phyloP scores from a whole-genome alignment of 1,140 invertebrate genomes.

The Diabrotica undecimpunctata region DNA sequence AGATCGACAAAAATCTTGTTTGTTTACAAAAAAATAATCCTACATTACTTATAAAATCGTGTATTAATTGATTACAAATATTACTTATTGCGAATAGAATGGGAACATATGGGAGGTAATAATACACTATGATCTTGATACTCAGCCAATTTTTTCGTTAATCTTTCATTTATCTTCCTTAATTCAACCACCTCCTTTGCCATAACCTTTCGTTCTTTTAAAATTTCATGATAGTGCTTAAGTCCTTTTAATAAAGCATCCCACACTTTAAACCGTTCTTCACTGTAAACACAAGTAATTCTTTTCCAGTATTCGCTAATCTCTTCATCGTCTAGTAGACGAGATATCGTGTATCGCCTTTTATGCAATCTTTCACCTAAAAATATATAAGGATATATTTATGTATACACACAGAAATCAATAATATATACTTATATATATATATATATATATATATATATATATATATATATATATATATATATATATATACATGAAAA shows the following conservation, averaged over 20 bases:
- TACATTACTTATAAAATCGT: too few relatives aligned
- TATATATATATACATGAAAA: too few relatives aligned
- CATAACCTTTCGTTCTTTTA: conserved; percentile 39
- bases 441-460: too few relatives aligned
- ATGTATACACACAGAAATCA: too few relatives aligned
- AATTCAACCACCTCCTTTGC: conserved; percentile 39
- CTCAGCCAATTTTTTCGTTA: conserved; percentile 34
- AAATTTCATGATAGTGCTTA: conserved; percentile 52
- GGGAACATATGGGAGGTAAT: conserved; percentile 20
- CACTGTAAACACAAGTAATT: conserved; percentile 47
- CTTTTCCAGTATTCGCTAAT: conserved; percentile 53
- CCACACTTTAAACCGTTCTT: conserved; percentile 53
- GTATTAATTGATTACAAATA: background rate
- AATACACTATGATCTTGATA: conserved; percentile 33
- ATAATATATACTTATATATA: too few relatives aligned
- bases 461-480: too few relatives aligned
- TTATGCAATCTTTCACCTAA: conserved; percentile 23
- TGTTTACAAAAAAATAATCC: too few relatives aligned
- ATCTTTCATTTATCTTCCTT: conserved; percentile 36
- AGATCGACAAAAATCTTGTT: too few relatives aligned
- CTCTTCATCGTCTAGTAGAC: conserved; percentile 50
- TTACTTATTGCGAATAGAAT: background rate
- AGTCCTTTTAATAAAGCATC: conserved; percentile 53
- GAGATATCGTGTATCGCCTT: conserved; percentile 47
- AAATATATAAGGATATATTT: background rate